phyloP scores from a whole-genome alignment of 2,797 vertebrate species.

The Phylloscopus collybita region DNA sequence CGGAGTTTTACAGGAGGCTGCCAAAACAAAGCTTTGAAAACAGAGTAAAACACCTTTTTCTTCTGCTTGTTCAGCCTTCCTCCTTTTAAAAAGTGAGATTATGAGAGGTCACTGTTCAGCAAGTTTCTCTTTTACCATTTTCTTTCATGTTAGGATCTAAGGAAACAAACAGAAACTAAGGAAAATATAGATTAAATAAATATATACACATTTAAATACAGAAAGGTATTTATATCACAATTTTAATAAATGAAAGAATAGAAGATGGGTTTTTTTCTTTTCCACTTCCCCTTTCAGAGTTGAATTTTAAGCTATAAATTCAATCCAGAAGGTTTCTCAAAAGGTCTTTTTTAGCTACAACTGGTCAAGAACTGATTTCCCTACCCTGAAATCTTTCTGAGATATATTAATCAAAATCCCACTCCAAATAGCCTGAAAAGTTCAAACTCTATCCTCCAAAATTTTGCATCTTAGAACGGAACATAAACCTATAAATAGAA shows the following conservation, averaged over 20 bases:
- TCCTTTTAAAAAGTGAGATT: not conserved
- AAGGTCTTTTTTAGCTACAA: not conserved
- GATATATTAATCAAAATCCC: not conserved
- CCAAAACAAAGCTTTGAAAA: slow-evolving; percentile 11
- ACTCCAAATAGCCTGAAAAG: not conserved
- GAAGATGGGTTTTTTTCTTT: not conserved
- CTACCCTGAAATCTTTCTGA: not conserved
- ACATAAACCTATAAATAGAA: not conserved
- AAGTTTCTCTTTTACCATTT: not conserved
- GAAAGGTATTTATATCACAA: not conserved
- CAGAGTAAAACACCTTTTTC: not conserved
- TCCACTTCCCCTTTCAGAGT: not conserved
- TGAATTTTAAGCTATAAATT: not conserved
- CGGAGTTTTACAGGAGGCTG: not conserved
- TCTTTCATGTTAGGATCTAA: not conserved
- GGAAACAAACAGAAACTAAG: not conserved
- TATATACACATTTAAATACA: not conserved
- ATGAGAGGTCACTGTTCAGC: not conserved
- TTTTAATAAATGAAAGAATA: not conserved
- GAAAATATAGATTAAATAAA: not conserved
- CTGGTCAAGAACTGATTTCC: not conserved
- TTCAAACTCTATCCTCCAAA: not conserved
- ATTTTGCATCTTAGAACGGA: not conserved
- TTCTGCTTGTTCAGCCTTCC: slow-evolving; percentile 2
- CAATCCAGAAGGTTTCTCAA: not conserved